phyloP scores from a whole-genome alignment of 2,113 vertebrate genomes.

The Barbus barbus region DNA sequence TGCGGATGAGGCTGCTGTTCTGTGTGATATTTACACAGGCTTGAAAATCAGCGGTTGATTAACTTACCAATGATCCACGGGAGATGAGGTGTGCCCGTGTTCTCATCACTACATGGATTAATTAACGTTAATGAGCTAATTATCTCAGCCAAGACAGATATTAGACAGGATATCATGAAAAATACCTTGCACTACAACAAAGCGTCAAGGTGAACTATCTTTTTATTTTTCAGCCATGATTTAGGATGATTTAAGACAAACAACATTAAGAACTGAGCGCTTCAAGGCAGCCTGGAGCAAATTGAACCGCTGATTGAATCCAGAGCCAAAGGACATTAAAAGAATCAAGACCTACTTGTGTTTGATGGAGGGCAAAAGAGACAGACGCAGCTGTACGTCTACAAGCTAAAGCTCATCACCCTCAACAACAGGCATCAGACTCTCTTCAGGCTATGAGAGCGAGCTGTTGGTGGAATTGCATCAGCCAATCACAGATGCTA shows the following conservation, averaged over 20 bases:
- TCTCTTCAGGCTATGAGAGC: conserved; percentile 48
- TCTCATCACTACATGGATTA: conserved; percentile 70
- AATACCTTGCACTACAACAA: not conserved
- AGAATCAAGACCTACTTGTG: conserved; percentile 53
- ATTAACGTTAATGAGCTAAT: conserved; percentile 75
- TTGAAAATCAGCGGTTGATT: conserved; percentile 57
- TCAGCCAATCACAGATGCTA: conserved; percentile 34
- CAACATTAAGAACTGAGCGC: conserved; percentile 12
- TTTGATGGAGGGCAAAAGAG: conserved; percentile 37
- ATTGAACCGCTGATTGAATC: not conserved
- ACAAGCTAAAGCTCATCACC: conserved; percentile 57
- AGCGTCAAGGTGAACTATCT: conserved; percentile 1
- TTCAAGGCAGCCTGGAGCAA: not conserved
- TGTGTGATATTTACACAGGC: conserved; percentile 38
- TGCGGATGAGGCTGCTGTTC: conserved; percentile 32
- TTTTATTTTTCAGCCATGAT: not conserved
- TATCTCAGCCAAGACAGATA: conserved; percentile 69
- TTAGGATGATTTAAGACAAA: conserved; percentile 14
- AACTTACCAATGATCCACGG: conserved; percentile 51
- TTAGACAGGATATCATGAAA: conserved; percentile 57
- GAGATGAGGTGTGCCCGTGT: conserved; percentile 46
- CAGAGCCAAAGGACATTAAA: conserved; percentile 51
- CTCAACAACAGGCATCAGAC: conserved; percentile 41
- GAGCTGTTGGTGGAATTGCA: conserved; percentile 4
- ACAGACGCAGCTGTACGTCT: conserved; percentile 59